Percentiles rank a stretch among this genome's conserved stretches.
Evolutionary conservation across 2,113 vertebrate genomes (phyloP).

Genomic region (Salvelinus fontinalis): DNA sequence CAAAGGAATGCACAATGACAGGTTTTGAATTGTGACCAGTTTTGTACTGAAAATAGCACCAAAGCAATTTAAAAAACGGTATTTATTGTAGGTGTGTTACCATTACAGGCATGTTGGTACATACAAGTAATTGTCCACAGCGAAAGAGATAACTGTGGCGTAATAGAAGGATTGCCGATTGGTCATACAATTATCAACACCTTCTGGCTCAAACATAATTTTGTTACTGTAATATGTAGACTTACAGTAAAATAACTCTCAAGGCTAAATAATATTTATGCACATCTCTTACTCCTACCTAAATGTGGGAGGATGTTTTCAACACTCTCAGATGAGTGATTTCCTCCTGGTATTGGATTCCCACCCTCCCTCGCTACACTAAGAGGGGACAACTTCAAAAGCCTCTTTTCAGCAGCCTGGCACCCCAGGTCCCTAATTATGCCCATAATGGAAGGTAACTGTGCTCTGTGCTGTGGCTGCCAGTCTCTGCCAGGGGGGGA

Average conservation of each 20-base stretch:
- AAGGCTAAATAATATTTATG: not conserved
- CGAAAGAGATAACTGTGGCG: not conserved
- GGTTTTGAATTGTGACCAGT: too few species aligned
- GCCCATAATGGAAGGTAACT: slow-evolving; percentile 46
- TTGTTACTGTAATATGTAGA: not conserved
- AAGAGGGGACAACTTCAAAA: slow-evolving; percentile 36
- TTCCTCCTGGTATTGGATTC: not conserved
- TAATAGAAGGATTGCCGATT: slow-evolving; percentile 1
- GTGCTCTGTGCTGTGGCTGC: slow-evolving; percentile 11
- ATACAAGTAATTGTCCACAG: not conserved
- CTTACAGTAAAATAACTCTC: not conserved
- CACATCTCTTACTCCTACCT: not conserved
- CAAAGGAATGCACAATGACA: too few species aligned
- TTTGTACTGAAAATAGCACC: too few species aligned
- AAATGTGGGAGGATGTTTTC: slow-evolving; percentile 2
- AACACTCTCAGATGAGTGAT: not conserved
- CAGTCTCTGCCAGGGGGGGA: slow-evolving; percentile 14
- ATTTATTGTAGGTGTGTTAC: not conserved
- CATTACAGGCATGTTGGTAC: slow-evolving; percentile 2
- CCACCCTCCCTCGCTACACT: slow-evolving; percentile 16
- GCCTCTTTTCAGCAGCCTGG: slow-evolving; percentile 28
- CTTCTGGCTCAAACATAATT: not conserved
- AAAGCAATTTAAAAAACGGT: too few species aligned
- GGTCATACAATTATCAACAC: slow-evolving; percentile 12
- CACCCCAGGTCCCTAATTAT: slow-evolving; percentile 42